A percentile compares a stretch with the other conserved stretches of the same genome.
Conservation (phyloP, 1,140 invertebrate genomes). For the Lysiphlebus fabarum region DNA sequence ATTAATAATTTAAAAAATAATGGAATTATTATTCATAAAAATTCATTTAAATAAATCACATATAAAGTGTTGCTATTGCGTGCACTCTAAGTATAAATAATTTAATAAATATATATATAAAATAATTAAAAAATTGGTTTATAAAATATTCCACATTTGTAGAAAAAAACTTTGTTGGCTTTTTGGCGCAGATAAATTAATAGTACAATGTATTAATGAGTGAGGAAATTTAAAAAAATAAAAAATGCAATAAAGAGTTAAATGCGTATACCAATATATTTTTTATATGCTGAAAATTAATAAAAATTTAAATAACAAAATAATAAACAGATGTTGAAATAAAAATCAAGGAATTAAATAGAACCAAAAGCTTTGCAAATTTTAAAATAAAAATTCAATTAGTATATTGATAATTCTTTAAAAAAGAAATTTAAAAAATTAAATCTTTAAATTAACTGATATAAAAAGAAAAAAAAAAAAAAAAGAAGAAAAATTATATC, state of each 20-base stretch:
- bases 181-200: neutral
- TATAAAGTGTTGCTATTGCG: slow-evolving; percentile 17
- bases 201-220: slow-evolving; percentile 7
- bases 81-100: slow-evolving; percentile 8
- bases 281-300: slow-evolving; percentile 47
- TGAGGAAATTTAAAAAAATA: slow-evolving; percentile 29
- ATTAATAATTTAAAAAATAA: too few species aligned
- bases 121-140: neutral
- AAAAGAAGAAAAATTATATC: too few species aligned
- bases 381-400: slow-evolving; percentile 27
- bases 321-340: slow-evolving; percentile 37
- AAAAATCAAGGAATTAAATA: slow-evolving; percentile 45
- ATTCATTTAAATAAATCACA: slow-evolving; percentile 1
- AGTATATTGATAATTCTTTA: too few species aligned
- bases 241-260: slow-evolving; percentile 48
- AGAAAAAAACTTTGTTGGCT: neutral
- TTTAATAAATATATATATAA: neutral
- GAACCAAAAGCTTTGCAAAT: slow-evolving; percentile 33
- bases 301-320: slow-evolving; percentile 4
- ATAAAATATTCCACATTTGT: too few species aligned
- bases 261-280: slow-evolving; percentile 54
- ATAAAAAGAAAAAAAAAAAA: too few species aligned
- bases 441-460: neutral
- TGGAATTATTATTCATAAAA: neutral
- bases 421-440: slow-evolving; percentile 19